These are phyloP conservation scores for Scaptodrosophila lebanonensis DNA, from an alignment of 1,140 invertebrate species.

Conservation along the genomic window DNA sequence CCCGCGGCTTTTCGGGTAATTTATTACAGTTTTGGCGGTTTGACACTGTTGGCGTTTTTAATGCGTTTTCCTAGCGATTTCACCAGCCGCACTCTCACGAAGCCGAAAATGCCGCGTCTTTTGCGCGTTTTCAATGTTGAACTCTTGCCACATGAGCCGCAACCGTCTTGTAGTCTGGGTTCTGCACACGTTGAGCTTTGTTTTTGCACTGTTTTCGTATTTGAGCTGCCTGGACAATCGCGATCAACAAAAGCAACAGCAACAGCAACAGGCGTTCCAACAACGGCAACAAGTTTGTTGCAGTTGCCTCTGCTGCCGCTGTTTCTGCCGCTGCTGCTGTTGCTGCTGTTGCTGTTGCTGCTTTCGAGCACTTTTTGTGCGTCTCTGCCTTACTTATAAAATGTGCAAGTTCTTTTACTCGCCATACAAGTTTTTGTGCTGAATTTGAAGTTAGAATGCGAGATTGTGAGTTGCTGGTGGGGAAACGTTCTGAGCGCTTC, in stretches of 20 bases:
- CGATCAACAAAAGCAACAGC: neutral
- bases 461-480: too few relatives aligned
- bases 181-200: conserved; percentile 68
- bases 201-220: conserved; percentile 57
- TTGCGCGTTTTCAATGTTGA: neutral
- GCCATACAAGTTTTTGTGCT: conserved; percentile 56
- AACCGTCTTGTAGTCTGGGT: conserved; percentile 29
- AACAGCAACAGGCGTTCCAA: conserved; percentile 9
- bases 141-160: conserved; percentile 7
- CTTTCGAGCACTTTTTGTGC: conserved; percentile 4
- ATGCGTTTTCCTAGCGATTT: conserved; percentile 29
- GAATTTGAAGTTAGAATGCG: conserved; percentile 44
- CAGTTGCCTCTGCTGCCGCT: neutral
- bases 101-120: conserved; percentile 2
- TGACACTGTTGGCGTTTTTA: conserved; percentile 32
- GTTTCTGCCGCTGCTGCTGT: conserved; percentile 5
- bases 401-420: conserved; percentile 55
- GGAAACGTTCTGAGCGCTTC: too few relatives aligned
- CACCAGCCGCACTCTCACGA: conserved; percentile 13
- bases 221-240: neutral
- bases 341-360: conserved; percentile 7
- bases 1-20: conserved; percentile 68
- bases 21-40: conserved; percentile 76
- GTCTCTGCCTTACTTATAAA: conserved; percentile 2
- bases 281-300: conserved; percentile 4